Percentiles rank a stretch among this genome's conserved stretches.
These are phyloP conservation scores for Drosophila rufa DNA, from an alignment of 1,140 invertebrate species.

Conservation along the genomic window DNA sequence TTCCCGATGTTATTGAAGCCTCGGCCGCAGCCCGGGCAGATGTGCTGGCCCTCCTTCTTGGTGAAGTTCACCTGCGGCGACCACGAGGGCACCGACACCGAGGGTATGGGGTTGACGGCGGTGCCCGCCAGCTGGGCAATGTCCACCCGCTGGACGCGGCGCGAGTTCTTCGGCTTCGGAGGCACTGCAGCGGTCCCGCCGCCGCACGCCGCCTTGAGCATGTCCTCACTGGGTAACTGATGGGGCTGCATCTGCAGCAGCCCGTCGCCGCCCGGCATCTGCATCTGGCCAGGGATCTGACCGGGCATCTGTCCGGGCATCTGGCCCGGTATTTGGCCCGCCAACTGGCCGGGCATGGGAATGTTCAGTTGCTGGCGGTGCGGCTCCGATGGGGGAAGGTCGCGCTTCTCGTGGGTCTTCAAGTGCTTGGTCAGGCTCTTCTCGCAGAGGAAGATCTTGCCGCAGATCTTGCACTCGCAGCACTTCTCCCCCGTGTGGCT, in stretches of 20 bases:
- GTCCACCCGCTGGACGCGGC: constrained; percentile 77
- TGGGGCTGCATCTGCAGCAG: constrained; percentile 48
- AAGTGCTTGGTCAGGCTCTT: constrained; percentile 81
- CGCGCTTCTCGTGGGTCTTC: constrained; percentile 81
- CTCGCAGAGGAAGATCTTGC: constrained; percentile 79
- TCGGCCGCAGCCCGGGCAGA: constrained; percentile 78
- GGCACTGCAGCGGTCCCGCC: constrained; percentile 59
- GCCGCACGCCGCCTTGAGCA: constrained; percentile 70
- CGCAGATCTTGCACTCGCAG: constrained; percentile 81
- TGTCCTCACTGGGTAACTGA: constrained; percentile 55
- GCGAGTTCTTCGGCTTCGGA: constrained; percentile 67
- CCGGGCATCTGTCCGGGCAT: constrained; percentile 19
- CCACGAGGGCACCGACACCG: constrained; percentile 79
- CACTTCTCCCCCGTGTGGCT: constrained; percentile 86
- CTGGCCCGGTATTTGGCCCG: constrained; percentile 40
- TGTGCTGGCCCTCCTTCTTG: constrained; percentile 81
- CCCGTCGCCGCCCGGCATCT: constrained; percentile 45
- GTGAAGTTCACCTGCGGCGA: constrained; percentile 81
- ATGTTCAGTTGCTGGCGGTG: constrained; percentile 71
- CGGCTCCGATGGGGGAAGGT: constrained; percentile 66
- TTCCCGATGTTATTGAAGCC: constrained; percentile 83
- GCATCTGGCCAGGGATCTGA: constrained; percentile 1
- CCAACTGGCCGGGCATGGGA: constrained; percentile 47
- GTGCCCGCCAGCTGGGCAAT: constrained; percentile 78
- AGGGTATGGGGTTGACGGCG: constrained; percentile 80